Evolutionary conservation across 2,113 vertebrate species (phyloP).

Genomic region (Turdus rufiventris): DNA sequence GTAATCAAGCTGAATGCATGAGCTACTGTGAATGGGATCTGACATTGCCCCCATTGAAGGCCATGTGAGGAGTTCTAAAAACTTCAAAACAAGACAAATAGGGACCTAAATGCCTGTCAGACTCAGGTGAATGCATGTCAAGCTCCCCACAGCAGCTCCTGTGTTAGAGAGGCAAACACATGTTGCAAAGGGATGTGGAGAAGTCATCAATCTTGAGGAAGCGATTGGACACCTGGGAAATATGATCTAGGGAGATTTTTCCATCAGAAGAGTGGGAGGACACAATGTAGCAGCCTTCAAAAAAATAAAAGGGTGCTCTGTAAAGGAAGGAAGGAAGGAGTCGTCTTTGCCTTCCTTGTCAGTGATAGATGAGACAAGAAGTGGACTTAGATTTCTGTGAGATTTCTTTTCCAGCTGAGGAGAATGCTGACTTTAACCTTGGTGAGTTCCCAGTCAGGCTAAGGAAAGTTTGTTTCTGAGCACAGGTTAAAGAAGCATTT

Average conservation of each 20-base stretch:
- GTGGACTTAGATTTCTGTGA: not conserved
- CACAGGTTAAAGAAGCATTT: not conserved
- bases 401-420: not conserved
- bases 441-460: not conserved
- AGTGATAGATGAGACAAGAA: not conserved
- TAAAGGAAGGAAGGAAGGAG: not conserved
- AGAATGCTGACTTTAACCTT: not conserved
- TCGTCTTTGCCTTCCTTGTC: not conserved
- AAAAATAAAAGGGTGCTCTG: not conserved
- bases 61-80: not conserved
- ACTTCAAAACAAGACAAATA: not conserved
- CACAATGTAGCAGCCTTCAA: not conserved
- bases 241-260: not conserved
- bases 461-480: not conserved
- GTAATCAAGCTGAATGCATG: not conserved
- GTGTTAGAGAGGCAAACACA: not conserved
- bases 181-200: not conserved
- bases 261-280: not conserved
- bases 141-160: not conserved
- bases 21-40: not conserved
- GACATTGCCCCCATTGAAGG: accelerated
- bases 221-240: not conserved
- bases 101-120: not conserved
- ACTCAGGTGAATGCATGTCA: not conserved
- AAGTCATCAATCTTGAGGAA: not conserved